A percentile compares a stretch with the other conserved stretches of the same genome.
Evolutionary conservation across 2,888 invertebrate genomes (phyloP).

Genomic region (Hemaris fuciformis): DNA sequence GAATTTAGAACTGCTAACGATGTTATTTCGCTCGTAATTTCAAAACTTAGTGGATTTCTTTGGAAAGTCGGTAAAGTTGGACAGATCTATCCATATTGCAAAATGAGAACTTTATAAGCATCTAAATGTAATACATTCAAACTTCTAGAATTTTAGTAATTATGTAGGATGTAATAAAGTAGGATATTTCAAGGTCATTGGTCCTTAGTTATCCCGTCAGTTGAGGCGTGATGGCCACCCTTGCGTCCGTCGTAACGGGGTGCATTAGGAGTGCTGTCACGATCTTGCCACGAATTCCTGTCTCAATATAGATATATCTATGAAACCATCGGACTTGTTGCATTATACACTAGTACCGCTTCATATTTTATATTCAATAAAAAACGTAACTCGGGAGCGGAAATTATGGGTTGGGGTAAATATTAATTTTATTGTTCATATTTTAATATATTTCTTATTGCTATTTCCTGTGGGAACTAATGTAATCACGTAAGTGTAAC

Average conservation of each 20-base stretch:
- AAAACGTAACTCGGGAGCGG: no score
- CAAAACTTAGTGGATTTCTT: not conserved
- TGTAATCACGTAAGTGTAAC: no score
- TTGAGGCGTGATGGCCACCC: conserved; percentile 19
- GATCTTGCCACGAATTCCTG: conserved; percentile 39
- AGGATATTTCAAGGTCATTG: not conserved
- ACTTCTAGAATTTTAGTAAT: no score
- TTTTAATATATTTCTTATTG: no score
- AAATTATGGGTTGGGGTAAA: no score
- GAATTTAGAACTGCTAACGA: not conserved
- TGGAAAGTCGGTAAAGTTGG: no score
- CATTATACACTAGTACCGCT: conserved; percentile 8
- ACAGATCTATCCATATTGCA: no score
- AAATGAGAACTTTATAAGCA: no score
- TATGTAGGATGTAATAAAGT: no score
- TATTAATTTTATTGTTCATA: no score
- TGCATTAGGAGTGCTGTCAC: conserved; percentile 63
- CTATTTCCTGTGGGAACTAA: no score
- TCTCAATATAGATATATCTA: conserved; percentile 51
- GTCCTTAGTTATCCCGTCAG: conserved; percentile 17
- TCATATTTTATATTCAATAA: not conserved
- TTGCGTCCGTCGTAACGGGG: conserved; percentile 31
- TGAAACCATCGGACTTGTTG: conserved; percentile 34
- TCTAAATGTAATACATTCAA: no score
- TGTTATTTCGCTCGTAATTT: not conserved